These are phyloP conservation scores for Meganola albula DNA, from an alignment of 2,888 invertebrate genomes.

Conservation along the genomic window DNA sequence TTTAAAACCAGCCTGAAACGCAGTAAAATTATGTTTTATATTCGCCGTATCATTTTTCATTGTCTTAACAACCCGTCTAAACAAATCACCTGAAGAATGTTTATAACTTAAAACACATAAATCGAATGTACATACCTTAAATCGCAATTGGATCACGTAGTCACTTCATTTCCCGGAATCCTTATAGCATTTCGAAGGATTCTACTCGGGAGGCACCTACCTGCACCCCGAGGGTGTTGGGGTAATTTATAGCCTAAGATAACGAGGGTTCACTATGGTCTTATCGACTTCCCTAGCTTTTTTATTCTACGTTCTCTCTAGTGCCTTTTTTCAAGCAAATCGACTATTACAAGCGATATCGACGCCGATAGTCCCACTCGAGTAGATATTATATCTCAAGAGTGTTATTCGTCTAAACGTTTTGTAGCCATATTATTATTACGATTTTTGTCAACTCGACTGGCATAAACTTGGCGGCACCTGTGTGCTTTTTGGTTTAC, in stretches of 20 bases:
- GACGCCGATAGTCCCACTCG: slow-evolving; percentile 40
- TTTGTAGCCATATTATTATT: slow-evolving; percentile 32
- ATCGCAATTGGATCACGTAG: slow-evolving; percentile 77
- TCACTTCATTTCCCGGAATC: slow-evolving; percentile 70
- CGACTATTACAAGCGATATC: slow-evolving; percentile 62
- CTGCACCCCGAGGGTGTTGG: slow-evolving; percentile 67
- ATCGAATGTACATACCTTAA: slow-evolving; percentile 70
- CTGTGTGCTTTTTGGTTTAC: slow-evolving; percentile 17
- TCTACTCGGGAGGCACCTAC: slow-evolving; percentile 50
- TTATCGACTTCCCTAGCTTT: slow-evolving; percentile 70
- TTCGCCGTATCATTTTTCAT: slow-evolving; percentile 4
- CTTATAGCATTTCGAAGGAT: slow-evolving; percentile 55
- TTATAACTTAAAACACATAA: slow-evolving; percentile 39
- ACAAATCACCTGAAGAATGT: slow-evolving; percentile 23
- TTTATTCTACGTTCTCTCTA: slow-evolving; percentile 56
- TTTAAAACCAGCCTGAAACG: no score
- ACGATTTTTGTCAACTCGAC: slow-evolving; percentile 25
- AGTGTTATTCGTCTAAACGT: slow-evolving; percentile 45
- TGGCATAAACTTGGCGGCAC: slow-evolving; percentile 17
- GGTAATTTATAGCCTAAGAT: slow-evolving; percentile 74
- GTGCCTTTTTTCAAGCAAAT: slow-evolving; percentile 68
- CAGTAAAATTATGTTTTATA: no score
- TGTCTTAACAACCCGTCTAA: slow-evolving; percentile 18
- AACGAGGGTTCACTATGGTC: slow-evolving; percentile 72
- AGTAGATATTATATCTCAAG: no score